Conservation (phyloP, 2,888 invertebrate genomes). For the Callyntrura sp. region DNA sequence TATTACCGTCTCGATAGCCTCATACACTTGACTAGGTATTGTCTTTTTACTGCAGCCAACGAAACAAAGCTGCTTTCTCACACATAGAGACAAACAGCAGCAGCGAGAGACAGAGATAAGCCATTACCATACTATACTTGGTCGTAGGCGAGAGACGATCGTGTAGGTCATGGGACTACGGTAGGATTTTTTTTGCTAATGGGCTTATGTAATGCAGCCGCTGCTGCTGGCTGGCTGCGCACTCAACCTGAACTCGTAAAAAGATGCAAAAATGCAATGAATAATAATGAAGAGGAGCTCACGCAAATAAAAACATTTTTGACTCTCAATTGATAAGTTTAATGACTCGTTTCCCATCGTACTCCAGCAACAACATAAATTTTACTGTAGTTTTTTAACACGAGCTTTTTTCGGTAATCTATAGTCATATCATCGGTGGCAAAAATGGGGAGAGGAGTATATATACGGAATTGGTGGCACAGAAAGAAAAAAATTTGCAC, state of each 20-base stretch:
- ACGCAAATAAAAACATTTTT: conserved; percentile 8
- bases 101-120: neutral
- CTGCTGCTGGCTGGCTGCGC: neutral
- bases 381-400: neutral
- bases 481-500: too few species aligned
- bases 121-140: too few species aligned
- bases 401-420: too few species aligned
- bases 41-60: neutral
- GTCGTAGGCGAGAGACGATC: too few species aligned
- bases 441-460: neutral
- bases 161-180: neutral
- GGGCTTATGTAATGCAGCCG: neutral
- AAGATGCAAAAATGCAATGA: conserved; percentile 23
- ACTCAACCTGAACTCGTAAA: conserved; percentile 32
- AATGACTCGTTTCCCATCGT: conserved; percentile 37
- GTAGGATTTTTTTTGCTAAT: neutral
- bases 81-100: neutral
- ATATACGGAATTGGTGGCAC: too few species aligned
- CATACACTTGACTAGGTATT: too few species aligned
- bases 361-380: conserved; percentile 8
- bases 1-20: too few species aligned
- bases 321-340: conserved; percentile 26
- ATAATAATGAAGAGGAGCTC: neutral
- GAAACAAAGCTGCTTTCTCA: neutral
- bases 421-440: too few species aligned